These are phyloP conservation scores for Perccottus glenii DNA, from an alignment of 2,113 vertebrate species.

Conservation along the genomic window DNA sequence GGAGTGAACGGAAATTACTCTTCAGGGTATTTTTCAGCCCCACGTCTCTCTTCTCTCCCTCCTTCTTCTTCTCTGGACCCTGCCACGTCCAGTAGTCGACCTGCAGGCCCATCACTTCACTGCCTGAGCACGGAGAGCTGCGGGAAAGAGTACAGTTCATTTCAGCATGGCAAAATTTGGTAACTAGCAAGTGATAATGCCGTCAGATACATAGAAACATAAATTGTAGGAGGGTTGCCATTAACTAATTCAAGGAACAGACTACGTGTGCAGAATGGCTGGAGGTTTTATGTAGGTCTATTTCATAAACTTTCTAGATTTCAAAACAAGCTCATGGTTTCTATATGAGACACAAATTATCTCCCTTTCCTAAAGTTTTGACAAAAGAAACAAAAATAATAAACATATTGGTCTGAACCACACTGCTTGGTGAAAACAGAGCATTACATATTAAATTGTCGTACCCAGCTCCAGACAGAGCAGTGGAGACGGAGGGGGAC, in stretches of 20 bases:
- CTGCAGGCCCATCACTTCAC: constrained; percentile 93
- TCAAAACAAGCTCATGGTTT: no score
- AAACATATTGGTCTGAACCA: neutral
- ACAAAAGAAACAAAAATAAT: no score
- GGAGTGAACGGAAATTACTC: constrained; percentile 93
- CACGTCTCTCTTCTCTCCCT: constrained; percentile 82
- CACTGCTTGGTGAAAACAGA: neutral
- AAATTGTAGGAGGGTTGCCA: no score
- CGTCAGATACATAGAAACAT: no score
- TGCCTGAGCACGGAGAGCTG: constrained; percentile 79
- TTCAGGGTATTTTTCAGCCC: constrained; percentile 90
- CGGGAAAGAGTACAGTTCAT: neutral
- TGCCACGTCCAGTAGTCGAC: constrained; percentile 93
- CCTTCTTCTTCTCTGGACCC: constrained; percentile 83
- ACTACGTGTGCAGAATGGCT: no score
- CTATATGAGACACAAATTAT: no score
- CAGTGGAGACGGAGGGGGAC: constrained; percentile 87
- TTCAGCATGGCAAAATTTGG: no score
- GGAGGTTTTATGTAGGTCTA: no score
- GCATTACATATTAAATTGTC: neutral
- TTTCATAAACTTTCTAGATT: no score
- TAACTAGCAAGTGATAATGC: no score
- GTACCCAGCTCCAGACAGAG: constrained; percentile 83
- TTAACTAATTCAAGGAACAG: no score
- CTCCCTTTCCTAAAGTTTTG: no score